Conservation (phyloP, 2,888 invertebrate genomes). For the Schizaphis graminum region DNA sequence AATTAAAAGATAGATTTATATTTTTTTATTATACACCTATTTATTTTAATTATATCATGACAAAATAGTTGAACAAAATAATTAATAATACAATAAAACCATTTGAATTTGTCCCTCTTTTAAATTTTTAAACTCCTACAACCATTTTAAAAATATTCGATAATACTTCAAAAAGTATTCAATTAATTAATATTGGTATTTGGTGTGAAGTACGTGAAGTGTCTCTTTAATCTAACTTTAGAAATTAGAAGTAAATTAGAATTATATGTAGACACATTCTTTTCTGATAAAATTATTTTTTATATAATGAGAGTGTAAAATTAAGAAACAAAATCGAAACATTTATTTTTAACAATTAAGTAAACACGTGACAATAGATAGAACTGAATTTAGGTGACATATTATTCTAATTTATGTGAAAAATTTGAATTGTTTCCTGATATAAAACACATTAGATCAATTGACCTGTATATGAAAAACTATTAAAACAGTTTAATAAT, state of each 20-base stretch:
- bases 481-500: not conserved
- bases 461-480: not conserved
- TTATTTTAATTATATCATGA: not conserved
- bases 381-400: not conserved
- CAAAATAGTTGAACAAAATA: not conserved
- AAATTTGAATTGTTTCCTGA: not conserved
- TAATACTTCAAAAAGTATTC: slow-evolving; percentile 11
- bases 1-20: not conserved
- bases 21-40: not conserved
- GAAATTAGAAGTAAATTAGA: not conserved
- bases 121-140: not conserved
- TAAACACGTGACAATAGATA: not conserved
- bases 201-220: not conserved
- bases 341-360: not conserved
- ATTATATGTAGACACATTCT: not conserved
- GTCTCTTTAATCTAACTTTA: not conserved
- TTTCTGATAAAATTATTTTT: not conserved
- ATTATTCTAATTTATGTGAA: not conserved
- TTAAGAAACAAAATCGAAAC: not conserved
- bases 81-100: slow-evolving; percentile 27
- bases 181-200: slow-evolving; percentile 16
- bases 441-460: not conserved
- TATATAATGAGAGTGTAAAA: not conserved
- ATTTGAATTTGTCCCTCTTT: not conserved
- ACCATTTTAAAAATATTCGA: not conserved